Conservation (phyloP, 1,140 invertebrate species). For the Macrotrachela quadricornifera region DNA sequence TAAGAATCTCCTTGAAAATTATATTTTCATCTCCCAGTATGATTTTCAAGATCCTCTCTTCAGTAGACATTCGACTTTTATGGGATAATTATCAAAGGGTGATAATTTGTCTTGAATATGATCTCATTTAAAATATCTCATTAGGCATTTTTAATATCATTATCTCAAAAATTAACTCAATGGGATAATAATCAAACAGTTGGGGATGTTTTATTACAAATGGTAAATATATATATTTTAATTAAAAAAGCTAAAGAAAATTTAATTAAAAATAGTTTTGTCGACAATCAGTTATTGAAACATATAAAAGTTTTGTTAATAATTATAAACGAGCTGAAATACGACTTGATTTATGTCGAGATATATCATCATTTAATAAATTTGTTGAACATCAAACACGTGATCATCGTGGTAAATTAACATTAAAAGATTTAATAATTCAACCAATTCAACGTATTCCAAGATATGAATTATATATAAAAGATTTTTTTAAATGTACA, state of each 20-base stretch:
- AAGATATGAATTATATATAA: constrained; percentile 69
- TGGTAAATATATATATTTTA: not conserved
- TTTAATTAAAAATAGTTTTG: constrained; percentile 22
- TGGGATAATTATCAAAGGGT: too few species aligned
- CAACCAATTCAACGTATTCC: constrained; percentile 92
- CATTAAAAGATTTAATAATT: constrained; percentile 70
- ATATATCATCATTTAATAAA: constrained; percentile 7
- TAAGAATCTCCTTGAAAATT: too few species aligned
- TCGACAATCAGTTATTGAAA: constrained; percentile 60
- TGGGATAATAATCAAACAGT: constrained; percentile 66
- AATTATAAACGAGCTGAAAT: constrained; percentile 74
- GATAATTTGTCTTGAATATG: too few species aligned
- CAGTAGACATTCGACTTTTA: constrained; percentile 48
- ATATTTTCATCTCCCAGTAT: too few species aligned
- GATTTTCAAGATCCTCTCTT: constrained; percentile 53
- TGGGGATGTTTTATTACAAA: constrained; percentile 61
- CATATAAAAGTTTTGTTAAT: constrained; percentile 71
- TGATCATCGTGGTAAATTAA: constrained; percentile 3
- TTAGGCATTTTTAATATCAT: too few species aligned
- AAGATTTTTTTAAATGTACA: constrained; percentile 38
- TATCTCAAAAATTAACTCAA: too few species aligned
- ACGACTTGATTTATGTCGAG: constrained; percentile 44
- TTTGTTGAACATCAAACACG: constrained; percentile 6
- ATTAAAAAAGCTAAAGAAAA: not conserved
- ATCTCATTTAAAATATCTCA: too few species aligned